phyloP scores from a whole-genome alignment of 2,113 vertebrate species.

The Tretioscincus oriximinensis region DNA sequence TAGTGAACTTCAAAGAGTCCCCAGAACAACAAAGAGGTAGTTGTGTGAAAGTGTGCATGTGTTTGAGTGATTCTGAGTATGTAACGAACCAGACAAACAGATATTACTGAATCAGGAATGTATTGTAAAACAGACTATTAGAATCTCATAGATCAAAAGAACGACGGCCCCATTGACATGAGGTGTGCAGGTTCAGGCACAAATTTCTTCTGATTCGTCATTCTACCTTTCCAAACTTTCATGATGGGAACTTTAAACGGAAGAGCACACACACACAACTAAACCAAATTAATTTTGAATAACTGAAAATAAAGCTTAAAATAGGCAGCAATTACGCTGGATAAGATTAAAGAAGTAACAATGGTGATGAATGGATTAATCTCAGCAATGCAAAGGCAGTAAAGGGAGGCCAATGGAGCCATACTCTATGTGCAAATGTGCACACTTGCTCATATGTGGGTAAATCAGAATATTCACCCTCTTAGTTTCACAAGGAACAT shows the following conservation, averaged over 20 bases:
- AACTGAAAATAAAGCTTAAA: not conserved
- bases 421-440: not conserved
- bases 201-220: slow-evolving; percentile 10
- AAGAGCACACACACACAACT: not conserved
- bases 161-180: slow-evolving; percentile 55
- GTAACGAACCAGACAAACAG: slow-evolving; percentile 46
- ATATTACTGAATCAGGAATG: slow-evolving; percentile 71
- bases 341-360: not conserved
- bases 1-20: slow-evolving; percentile 63
- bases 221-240: slow-evolving; percentile 2
- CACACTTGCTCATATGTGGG: not conserved
- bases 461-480: slow-evolving; percentile 6
- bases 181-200: slow-evolving; percentile 30
- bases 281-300: slow-evolving; percentile 35
- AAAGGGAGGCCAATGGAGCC: not conserved
- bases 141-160: slow-evolving; percentile 69
- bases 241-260: slow-evolving; percentile 23
- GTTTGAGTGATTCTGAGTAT: not conserved
- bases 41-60: not conserved
- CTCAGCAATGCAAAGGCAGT: slow-evolving; percentile 10
- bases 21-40: slow-evolving; percentile 43
- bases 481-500: slow-evolving; percentile 8
- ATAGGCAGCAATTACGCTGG: slow-evolving; percentile 37
- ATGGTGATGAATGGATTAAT: slow-evolving; percentile 2
- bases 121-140: slow-evolving; percentile 70